phyloP scores from a whole-genome alignment of 2,888 invertebrate species.

The Drosophila mercatorum region DNA sequence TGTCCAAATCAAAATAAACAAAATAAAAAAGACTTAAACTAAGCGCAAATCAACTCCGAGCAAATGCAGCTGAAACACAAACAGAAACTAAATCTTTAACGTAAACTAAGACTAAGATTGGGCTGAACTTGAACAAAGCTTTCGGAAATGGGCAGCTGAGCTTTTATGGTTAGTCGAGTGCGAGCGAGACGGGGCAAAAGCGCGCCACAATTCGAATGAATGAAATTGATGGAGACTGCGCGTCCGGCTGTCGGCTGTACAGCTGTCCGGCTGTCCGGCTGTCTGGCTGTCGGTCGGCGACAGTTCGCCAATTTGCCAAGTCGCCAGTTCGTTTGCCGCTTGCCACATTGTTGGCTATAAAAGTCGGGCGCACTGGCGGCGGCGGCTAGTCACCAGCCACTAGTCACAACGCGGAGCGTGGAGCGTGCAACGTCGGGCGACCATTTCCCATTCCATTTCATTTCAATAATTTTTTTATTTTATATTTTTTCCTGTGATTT shows the following conservation, averaged over 20 bases:
- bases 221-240: constrained; percentile 2
- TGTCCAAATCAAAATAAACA: constrained; percentile 62
- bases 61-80: neutral
- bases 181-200: neutral
- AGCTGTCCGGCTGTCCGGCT: constrained; percentile 12
- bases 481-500: constrained; percentile 11
- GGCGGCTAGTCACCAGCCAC: constrained; percentile 58
- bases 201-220: constrained; percentile 13
- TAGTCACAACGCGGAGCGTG: constrained; percentile 52
- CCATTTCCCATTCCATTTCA: constrained; percentile 52
- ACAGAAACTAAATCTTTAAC: neutral
- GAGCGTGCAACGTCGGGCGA: constrained; percentile 52
- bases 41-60: neutral
- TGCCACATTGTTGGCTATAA: constrained; percentile 70
- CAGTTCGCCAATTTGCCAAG: neutral
- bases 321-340: constrained; percentile 26
- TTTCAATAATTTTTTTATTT: constrained; percentile 15
- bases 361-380: constrained; percentile 65
- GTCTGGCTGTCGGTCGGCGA: constrained; percentile 21
- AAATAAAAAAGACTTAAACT: constrained; percentile 49
- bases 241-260: neutral
- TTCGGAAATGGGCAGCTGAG: neutral
- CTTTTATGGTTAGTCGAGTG: neutral
- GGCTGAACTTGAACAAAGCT: constrained; percentile 15
- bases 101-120: neutral